phyloP scores from a whole-genome alignment of 2,888 invertebrate species.

The Melolontha melolontha region DNA sequence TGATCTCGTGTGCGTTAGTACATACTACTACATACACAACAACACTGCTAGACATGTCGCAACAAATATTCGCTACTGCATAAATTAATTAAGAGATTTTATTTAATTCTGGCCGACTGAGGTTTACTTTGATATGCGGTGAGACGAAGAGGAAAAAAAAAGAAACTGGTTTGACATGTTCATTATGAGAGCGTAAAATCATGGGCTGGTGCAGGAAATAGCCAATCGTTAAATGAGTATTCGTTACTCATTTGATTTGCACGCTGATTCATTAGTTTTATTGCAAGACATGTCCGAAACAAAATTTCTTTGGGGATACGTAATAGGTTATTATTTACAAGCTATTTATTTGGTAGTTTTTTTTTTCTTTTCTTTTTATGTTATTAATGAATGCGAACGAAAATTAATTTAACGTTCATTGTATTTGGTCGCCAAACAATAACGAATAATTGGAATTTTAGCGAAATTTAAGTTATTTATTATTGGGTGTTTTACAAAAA shows the following conservation, averaged over 20 bases:
- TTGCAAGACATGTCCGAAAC: not conserved
- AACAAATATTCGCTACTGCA: slow-evolving; percentile 13
- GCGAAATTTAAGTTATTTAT: too few species aligned
- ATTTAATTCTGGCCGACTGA: slow-evolving; percentile 4
- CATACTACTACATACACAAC: slow-evolving; percentile 9
- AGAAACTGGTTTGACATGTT: slow-evolving; percentile 33
- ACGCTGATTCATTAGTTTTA: slow-evolving; percentile 20
- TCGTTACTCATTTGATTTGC: not conserved
- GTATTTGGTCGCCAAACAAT: too few species aligned
- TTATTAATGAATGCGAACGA: too few species aligned
- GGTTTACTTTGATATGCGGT: not conserved
- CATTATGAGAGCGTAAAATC: slow-evolving; percentile 19
- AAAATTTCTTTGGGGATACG: too few species aligned
- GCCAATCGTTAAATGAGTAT: slow-evolving; percentile 18
- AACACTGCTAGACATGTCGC: slow-evolving; percentile 10
- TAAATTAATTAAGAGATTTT: slow-evolving; percentile 9
- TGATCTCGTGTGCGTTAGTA: not conserved
- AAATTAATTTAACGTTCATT: too few species aligned
- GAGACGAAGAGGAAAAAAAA: slow-evolving; percentile 3
- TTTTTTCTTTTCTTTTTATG: too few species aligned
- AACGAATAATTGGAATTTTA: too few species aligned
- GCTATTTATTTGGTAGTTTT: too few species aligned
- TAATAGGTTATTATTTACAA: too few species aligned
- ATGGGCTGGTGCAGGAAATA: slow-evolving; percentile 25
- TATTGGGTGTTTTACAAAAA: too few species aligned